These are phyloP conservation scores for Nomia melanderi DNA, from an alignment of 1,140 invertebrate genomes.

Conservation along the genomic window DNA sequence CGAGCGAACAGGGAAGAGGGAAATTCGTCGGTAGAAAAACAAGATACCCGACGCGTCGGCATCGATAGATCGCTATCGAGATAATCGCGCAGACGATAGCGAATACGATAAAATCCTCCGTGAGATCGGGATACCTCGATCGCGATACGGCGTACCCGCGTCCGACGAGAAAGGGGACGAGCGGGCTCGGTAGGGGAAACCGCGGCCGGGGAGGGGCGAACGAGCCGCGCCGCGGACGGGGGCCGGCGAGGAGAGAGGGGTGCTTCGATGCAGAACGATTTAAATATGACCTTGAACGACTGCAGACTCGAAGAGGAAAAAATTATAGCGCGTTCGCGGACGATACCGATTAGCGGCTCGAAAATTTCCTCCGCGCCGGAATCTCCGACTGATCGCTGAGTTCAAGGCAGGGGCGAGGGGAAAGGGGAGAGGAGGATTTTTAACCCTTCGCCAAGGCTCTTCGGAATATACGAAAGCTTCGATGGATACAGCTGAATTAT, in stretches of 20 bases:
- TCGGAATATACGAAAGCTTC: too few species aligned
- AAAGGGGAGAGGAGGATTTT: too few species aligned
- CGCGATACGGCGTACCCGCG: neutral
- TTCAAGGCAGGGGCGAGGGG: too few species aligned
- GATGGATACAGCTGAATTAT: too few species aligned
- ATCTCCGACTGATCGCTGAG: too few species aligned
- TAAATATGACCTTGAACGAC: slow-evolving; percentile 23
- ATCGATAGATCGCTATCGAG: neutral
- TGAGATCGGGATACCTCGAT: slow-evolving; percentile 44
- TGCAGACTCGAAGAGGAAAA: neutral
- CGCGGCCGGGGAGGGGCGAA: neutral
- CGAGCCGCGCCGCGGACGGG: neutral
- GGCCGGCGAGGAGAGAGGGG: neutral
- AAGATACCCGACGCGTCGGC: too few species aligned
- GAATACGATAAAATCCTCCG: slow-evolving; percentile 47
- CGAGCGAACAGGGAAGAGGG: too few species aligned
- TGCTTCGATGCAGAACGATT: neutral
- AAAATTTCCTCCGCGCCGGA: too few species aligned
- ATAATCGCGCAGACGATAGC: slow-evolving; percentile 43
- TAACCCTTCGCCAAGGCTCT: too few species aligned
- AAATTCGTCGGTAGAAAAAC: too few species aligned
- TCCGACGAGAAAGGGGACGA: neutral
- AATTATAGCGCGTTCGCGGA: neutral
- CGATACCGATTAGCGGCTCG: too few species aligned
- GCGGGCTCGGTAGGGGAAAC: neutral